phyloP scores from a whole-genome alignment of 2,113 vertebrate genomes.

The Charina bottae region DNA sequence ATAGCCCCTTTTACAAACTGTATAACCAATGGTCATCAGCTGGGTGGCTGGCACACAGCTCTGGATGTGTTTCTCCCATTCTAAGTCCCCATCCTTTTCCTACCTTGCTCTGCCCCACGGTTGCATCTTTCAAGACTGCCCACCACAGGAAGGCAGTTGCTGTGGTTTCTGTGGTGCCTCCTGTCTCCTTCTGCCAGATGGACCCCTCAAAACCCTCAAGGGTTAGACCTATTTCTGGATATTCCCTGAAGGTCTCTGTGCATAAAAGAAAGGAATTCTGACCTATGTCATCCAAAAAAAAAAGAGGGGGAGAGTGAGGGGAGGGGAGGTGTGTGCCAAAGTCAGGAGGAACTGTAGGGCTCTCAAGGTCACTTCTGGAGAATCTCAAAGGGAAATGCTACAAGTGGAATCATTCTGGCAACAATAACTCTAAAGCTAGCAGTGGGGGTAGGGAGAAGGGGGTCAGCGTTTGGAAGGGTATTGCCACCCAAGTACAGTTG shows the following conservation, averaged over 20 bases:
- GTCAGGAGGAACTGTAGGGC: too few relatives aligned
- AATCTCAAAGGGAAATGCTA: not conserved
- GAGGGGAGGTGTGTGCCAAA: not conserved
- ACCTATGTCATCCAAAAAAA: not conserved
- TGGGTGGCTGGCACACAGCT: not conserved
- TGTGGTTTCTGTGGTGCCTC: slow-evolving; percentile 35
- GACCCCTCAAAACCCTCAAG: slow-evolving; percentile 28
- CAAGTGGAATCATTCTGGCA: not conserved
- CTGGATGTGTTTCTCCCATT: not conserved
- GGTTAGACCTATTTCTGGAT: slow-evolving; percentile 29
- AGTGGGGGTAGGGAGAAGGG: not conserved
- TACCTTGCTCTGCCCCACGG: not conserved
- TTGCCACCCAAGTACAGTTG: not conserved
- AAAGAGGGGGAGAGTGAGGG: too few relatives aligned
- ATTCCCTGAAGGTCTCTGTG: slow-evolving; percentile 8
- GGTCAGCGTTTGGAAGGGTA: not conserved
- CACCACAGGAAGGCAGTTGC: slow-evolving; percentile 38
- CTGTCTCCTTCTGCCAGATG: slow-evolving; percentile 39
- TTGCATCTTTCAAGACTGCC: slow-evolving; percentile 13
- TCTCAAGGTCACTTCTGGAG: not conserved
- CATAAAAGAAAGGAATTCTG: slow-evolving; percentile 5
- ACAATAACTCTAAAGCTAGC: not conserved
- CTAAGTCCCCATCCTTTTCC: not conserved
- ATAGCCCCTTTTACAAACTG: not conserved
- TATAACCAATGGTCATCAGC: not conserved